phyloP scores from a whole-genome alignment of 2,113 vertebrate genomes.

The Entelurus aequoreus region DNA sequence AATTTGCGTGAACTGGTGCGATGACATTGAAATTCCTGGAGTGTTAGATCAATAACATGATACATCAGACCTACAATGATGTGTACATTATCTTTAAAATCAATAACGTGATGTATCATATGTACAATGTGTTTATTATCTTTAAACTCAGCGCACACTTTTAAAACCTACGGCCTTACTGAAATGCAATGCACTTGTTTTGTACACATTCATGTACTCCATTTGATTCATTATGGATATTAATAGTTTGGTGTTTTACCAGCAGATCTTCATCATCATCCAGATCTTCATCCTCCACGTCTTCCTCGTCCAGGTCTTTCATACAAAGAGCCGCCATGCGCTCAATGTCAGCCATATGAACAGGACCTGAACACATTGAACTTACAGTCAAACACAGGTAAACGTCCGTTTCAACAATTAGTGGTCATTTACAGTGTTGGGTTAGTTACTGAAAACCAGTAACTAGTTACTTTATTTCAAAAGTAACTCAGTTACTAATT shows the following conservation, averaged over 20 bases:
- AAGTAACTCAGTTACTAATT: too few relatives aligned
- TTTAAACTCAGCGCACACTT: too few relatives aligned
- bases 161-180: too few relatives aligned
- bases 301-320: constrained; percentile 81
- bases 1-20: too few relatives aligned
- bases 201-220: neutral
- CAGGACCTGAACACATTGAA: constrained; percentile 65
- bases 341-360: constrained; percentile 85
- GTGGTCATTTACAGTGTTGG: neutral
- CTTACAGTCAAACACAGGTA: neutral
- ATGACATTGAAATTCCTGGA: too few relatives aligned
- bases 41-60: too few relatives aligned
- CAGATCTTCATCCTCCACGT: constrained; percentile 71
- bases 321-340: constrained; percentile 87
- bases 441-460: too few relatives aligned
- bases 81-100: too few relatives aligned
- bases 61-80: too few relatives aligned
- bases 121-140: too few relatives aligned
- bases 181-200: neutral
- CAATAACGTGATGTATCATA: too few relatives aligned
- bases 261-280: constrained; percentile 80
- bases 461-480: too few relatives aligned
- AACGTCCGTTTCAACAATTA: neutral
- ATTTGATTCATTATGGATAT: neutral
- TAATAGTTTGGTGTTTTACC: constrained; percentile 55